Base-by-base conservation (phyloP, 2,113 vertebrate species). In the Sceloporus tristichus region DNA sequence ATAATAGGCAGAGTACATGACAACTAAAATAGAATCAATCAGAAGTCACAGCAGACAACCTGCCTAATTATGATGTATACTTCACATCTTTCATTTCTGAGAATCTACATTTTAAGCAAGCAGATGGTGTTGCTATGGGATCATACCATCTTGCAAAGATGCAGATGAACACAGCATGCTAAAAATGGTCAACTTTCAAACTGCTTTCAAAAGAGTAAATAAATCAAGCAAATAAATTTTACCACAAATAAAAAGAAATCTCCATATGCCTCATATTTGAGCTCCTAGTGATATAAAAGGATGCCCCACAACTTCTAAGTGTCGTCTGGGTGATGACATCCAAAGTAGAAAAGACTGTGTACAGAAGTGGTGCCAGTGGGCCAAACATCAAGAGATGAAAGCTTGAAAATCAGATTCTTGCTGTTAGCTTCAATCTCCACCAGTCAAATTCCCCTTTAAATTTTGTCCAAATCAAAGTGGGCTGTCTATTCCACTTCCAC, bases 51-150 rank as follows among this genome's bases (percentile, higher is more conserved):
- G 93, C 84, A 89, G 91, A 94, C 79, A 95, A 92, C 92, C 92
- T 95, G 91, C 90, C 92, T 97, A 95, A 96, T 96, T 94, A 95
- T 92, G 91, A 95, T 90, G 92, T 95, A 95, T 90, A 94, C 90
- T 89, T 90, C 94, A 92, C 92, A 91, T 93, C 91, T 95, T 92
- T 95, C 90, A 93, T 95, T 87, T n/a, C 88, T 3, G 84, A 94
- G 90, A 87, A 95, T 93, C 93, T 93, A 88, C 87, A 95, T 92
- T 95, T 93, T 71, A 91, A 93, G 91, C 0, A 16, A 94, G 91
- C 96, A 96, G 95, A 96, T 96, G 96, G 96, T 91, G 78, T 80
- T 96, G 94, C 93, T 93, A 90, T 77, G 93, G 94, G 91, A 94
- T 94, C 90, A 90, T 91, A 90, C 79, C 87, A 90, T 95, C 90